Evolutionary conservation across 30 jellyfish, hydroid and myxozoan genomes (phyloP), one percentile per base, ranked within the genome.

Genomic region (Mastigias papua): DNA sequence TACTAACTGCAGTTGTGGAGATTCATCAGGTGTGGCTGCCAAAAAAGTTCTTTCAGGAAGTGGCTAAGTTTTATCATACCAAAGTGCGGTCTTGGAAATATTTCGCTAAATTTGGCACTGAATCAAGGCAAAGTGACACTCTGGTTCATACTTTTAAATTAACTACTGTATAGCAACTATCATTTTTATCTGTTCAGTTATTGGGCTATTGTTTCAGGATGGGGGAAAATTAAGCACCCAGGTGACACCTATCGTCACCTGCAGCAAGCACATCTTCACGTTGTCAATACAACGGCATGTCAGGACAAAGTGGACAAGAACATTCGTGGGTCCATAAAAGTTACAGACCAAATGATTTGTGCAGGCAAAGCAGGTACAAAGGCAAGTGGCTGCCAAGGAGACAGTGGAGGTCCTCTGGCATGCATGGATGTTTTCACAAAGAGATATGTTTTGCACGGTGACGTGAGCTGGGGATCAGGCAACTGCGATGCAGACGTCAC

Each of bases 321-420:
- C 50, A 77, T 34, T 61, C 66, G 67, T 31, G 80, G 80, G 1
- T 17, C 74, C 46, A 21, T 86, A 27, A 79, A 28, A 21, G 69
- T 86, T 48, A 74, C 95, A 8, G 66, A 76, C 49, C 69, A 64
- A n/a, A 86, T 86, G 95, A 80, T 86, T 2, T 86, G 95, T 79
- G 95, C 89, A 1, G 95, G 95, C 20, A 60, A 62, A 29, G 90
- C 48, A 23, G 98, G 98, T 27, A 26, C 72, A 11, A 91, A 82
- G 34, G 68, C 78, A 46, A 94, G 97, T 50, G 98, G 98, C 62
- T 92, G 98, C 95, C 98, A 92, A 33, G 98, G 98, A 29, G 98
- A 92, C 79, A 86, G 97, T 61, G 98, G 98, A 48, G 98, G 98
- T 15, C 98, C 98, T 10, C 78, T 80, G 46, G 98, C 87, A 30